Percentiles rank a stretch among this genome's conserved stretches.
phyloP scores from a whole-genome alignment of 2,797 vertebrate genomes.

The Crypturellus tataupa region DNA sequence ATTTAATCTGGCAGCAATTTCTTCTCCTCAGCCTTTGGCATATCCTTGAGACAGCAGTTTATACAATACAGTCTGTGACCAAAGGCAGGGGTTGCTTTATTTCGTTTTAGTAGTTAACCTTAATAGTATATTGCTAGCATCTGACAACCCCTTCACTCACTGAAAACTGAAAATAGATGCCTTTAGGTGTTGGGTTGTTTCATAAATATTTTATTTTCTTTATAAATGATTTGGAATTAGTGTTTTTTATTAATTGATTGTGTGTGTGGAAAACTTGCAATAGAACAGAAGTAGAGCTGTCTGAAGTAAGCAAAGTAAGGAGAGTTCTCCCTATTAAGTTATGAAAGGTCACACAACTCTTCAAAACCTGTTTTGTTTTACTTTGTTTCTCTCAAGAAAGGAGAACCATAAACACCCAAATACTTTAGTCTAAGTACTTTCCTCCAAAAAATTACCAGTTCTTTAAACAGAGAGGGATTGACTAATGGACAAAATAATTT shows the following conservation, averaged over 20 bases:
- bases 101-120: background rate
- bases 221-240: background rate
- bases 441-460: background rate
- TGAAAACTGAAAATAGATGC: background rate
- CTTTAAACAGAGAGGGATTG: background rate
- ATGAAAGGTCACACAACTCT: background rate
- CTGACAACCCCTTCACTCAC: background rate
- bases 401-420: background rate
- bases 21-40: background rate
- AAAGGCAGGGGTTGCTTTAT: background rate
- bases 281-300: background rate
- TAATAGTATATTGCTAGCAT: slow-evolving; percentile 39
- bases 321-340: background rate
- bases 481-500: background rate
- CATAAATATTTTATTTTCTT: background rate
- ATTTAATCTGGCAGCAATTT: background rate
- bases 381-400: background rate
- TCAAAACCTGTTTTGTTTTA: background rate
- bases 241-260: background rate
- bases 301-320: background rate
- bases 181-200: background rate
- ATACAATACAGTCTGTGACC: background rate
- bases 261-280: background rate
- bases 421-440: background rate
- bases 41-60: background rate